Percentiles rank a stretch among this genome's conserved stretches.
Conservation (phyloP, 2,797 vertebrate species). For the Sternarchorhynchus goeldii region DNA sequence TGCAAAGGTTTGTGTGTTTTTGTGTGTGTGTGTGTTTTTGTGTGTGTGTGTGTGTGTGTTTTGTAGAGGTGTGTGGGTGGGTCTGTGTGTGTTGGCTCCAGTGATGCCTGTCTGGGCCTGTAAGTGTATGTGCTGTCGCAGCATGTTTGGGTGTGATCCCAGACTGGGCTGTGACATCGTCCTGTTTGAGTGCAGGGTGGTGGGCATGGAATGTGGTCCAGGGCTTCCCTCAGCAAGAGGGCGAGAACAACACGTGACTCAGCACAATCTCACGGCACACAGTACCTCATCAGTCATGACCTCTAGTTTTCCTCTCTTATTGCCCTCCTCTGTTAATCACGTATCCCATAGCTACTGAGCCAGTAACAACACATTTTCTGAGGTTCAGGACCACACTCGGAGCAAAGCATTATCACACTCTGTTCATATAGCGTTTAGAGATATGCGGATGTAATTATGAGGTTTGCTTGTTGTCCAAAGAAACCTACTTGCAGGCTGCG, state of each 20-base stretch:
- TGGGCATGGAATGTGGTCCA: constrained; percentile 40
- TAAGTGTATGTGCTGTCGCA: constrained; percentile 12
- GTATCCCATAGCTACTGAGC: constrained; percentile 14
- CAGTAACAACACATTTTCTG: constrained; percentile 2
- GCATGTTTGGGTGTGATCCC: constrained; percentile 49
- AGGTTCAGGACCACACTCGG: neutral
- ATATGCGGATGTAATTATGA: constrained; percentile 11
- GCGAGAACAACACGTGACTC: neutral
- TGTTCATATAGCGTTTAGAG: neutral
- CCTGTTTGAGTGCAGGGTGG: constrained; percentile 35
- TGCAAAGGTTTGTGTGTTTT: constrained; percentile 17
- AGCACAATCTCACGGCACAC: neutral
- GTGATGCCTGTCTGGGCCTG: constrained; percentile 47
- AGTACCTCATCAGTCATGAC: constrained; percentile 25
- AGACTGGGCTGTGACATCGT: constrained; percentile 39
- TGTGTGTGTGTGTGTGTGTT: constrained; percentile 26
- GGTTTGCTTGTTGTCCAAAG: constrained; percentile 1
- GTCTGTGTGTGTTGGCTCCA: constrained; percentile 10
- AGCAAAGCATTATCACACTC: neutral
- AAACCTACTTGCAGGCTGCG: neutral
- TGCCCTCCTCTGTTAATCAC: constrained; percentile 13
- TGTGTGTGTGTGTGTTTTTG: constrained; percentile 19
- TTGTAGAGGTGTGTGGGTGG: constrained; percentile 9
- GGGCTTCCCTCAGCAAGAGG: constrained; percentile 44
- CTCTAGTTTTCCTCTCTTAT: constrained; percentile 11